Evolutionary conservation across 2,797 vertebrate species (phyloP).

Genomic region (Onychomys leucogaster): DNA sequence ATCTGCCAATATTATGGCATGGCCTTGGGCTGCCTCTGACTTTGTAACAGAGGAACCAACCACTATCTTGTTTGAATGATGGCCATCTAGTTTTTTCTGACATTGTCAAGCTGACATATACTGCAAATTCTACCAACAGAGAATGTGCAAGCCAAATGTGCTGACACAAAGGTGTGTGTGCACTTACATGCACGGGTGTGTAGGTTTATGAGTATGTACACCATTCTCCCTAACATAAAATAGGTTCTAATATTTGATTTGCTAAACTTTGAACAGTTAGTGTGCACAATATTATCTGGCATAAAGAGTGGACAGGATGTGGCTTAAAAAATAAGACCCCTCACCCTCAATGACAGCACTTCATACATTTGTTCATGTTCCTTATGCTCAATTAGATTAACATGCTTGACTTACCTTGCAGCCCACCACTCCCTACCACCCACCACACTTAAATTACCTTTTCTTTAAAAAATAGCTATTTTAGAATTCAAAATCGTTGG

Average conservation of each 20-base stretch:
- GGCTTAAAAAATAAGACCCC: slow-evolving; percentile 1
- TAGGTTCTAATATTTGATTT: slow-evolving; percentile 1
- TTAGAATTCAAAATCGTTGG: slow-evolving; percentile 40
- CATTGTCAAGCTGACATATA: background rate
- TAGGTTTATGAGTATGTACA: background rate
- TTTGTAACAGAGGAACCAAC: background rate
- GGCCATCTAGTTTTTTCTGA: background rate
- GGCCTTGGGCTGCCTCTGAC: background rate
- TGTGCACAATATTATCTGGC: background rate
- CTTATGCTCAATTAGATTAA: slow-evolving; percentile 14
- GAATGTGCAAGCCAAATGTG: background rate
- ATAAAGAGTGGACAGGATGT: background rate
- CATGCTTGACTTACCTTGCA: background rate
- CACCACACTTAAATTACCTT: slow-evolving; percentile 26
- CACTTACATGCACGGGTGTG: background rate
- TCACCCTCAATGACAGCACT: background rate
- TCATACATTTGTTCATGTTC: background rate
- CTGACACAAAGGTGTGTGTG: background rate
- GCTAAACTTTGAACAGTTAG: background rate
- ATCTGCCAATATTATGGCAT: background rate
- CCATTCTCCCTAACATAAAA: background rate
- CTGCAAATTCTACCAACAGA: background rate
- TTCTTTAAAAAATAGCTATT: background rate
- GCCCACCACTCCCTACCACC: background rate
- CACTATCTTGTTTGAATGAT: background rate